Evolutionary conservation across 2,113 vertebrate species (phyloP).

Genomic region (Cephalopterus ornatus): DNA sequence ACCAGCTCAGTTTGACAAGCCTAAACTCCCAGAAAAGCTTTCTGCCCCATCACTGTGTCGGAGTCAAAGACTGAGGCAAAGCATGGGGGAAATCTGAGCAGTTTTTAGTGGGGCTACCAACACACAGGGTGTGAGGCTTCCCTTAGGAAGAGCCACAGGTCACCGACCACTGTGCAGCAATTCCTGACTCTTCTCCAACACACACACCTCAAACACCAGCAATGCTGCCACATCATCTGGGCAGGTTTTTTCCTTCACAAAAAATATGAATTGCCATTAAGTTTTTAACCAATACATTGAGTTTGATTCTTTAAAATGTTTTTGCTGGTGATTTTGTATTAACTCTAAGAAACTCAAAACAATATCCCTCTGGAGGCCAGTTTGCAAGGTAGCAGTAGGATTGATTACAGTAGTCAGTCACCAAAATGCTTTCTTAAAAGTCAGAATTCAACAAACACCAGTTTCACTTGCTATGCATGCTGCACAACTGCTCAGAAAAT

Average conservation of each 20-base stretch:
- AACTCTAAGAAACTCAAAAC: background rate
- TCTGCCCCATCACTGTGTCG: background rate
- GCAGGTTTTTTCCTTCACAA: background rate
- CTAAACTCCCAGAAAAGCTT: background rate
- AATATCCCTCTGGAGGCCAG: background rate
- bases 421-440: background rate
- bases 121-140: background rate
- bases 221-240: background rate
- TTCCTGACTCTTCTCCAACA: background rate
- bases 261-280: background rate
- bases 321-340: background rate
- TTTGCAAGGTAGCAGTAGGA: background rate
- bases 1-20: background rate
- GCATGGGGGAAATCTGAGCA: background rate
- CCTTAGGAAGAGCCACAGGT: background rate
- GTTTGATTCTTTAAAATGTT: background rate
- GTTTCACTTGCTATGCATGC: rapidly evolving
- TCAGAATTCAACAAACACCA: background rate
- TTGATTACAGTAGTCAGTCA: background rate
- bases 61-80: background rate
- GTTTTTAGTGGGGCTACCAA: background rate
- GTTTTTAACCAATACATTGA: background rate
- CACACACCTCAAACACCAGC: background rate
- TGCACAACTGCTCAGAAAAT: background rate
- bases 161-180: rapidly evolving